These are phyloP conservation scores for Lanistes nyassanus DNA, from an alignment of 1,140 invertebrate species.

Conservation along the genomic window DNA sequence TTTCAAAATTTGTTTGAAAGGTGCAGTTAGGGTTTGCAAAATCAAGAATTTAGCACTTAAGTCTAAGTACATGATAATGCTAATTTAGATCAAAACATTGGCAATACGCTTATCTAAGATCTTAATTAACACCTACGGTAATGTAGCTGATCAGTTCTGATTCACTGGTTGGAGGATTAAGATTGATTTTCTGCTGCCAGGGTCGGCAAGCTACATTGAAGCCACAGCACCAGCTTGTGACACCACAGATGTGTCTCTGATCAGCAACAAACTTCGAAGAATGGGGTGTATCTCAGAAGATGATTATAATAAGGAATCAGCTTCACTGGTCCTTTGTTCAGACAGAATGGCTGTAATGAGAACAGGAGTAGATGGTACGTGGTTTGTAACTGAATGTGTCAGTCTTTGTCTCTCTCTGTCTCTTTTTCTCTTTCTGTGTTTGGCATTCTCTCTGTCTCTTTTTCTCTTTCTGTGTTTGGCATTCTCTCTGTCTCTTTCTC, in stretches of 20 bases:
- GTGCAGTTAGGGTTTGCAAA: not conserved
- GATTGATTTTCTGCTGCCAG: slow-evolving; percentile 29
- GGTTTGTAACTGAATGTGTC: slow-evolving; percentile 25
- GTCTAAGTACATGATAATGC: not conserved
- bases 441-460: not conserved
- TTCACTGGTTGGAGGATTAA: too few species aligned
- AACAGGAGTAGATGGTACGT: slow-evolving; percentile 52
- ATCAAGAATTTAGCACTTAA: too few species aligned
- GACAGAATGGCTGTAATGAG: slow-evolving; percentile 45
- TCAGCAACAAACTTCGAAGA: slow-evolving; percentile 56
- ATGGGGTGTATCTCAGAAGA: slow-evolving; percentile 41
- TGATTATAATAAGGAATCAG: slow-evolving; percentile 26
- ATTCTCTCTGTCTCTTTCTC: not conserved
- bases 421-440: not conserved
- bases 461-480: not conserved
- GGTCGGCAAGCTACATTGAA: slow-evolving; percentile 42
- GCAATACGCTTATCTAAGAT: not conserved
- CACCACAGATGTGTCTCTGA: slow-evolving; percentile 61
- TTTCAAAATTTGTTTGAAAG: not conserved
- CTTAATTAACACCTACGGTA: too few species aligned
- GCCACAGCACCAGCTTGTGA: slow-evolving; percentile 36
- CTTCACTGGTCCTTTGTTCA: slow-evolving; percentile 41
- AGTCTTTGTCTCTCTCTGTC: not conserved
- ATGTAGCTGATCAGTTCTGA: too few species aligned
- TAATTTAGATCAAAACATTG: not conserved